phyloP scores from a whole-genome alignment of 2,888 invertebrate genomes.

The Rambutsinella grinnellia region DNA sequence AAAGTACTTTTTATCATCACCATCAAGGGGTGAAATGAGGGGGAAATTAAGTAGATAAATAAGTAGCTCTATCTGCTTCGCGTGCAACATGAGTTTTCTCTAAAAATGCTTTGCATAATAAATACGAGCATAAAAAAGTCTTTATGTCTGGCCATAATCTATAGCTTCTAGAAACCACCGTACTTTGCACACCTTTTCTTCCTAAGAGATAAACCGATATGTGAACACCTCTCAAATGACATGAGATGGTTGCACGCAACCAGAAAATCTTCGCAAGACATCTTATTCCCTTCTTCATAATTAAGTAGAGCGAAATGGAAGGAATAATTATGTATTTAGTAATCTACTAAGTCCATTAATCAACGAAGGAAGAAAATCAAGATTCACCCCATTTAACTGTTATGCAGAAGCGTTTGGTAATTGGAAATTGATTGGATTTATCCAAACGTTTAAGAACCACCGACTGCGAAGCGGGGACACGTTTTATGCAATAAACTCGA shows the following conservation, averaged over 20 bases:
- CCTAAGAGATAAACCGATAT: background rate
- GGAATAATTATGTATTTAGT: conserved; percentile 33
- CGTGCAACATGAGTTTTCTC: conserved; percentile 43
- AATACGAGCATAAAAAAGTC: conserved; percentile 28
- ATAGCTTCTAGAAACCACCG: too few relatives aligned
- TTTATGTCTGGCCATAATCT: too few relatives aligned
- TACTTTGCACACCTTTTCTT: too few relatives aligned
- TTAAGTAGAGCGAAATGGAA: background rate
- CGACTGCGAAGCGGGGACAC: background rate
- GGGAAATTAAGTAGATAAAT: background rate
- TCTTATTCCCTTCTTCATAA: background rate
- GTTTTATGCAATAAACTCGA: background rate
- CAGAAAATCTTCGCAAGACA: background rate
- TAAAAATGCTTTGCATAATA: conserved; percentile 48
- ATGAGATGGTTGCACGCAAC: background rate
- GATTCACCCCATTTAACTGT: background rate
- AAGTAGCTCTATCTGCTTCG: conserved; percentile 7
- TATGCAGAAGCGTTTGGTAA: background rate
- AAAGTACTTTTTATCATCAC: too few relatives aligned
- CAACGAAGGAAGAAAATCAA: conserved; percentile 4
- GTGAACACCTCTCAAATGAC: background rate
- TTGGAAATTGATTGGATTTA: conserved; percentile 47
- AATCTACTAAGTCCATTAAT: conserved; percentile 37
- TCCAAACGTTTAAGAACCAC: conserved; percentile 3
- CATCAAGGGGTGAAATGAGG: background rate